Evolutionary conservation across 2,113 vertebrate species (phyloP), one percentile per base, ranked within the genome.

Genomic region (Synchiropus splendidus): DNA sequence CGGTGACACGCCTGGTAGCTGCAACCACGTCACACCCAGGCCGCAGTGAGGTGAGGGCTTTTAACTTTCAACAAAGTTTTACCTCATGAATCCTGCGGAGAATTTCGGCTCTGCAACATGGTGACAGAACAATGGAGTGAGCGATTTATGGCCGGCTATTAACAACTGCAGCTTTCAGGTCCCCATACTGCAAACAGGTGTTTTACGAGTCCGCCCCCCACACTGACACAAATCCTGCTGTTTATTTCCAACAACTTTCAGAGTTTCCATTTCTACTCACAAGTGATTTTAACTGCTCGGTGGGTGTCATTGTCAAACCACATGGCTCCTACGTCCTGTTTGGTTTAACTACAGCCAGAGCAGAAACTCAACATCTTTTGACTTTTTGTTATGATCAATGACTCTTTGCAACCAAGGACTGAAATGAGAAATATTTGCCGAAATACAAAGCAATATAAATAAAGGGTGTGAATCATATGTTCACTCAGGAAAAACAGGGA

Each of bases 61-160:
- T n/a, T 49, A 43, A 45, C 18, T 58, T 63, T 63, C 58, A 60
- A 43, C 54, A 55, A 51, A 70, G 59, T 77, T 73, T 67, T 57
- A 47, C 44, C 59, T 61, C 55, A 44, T 65, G 56, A 70, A 63
- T 61, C 55, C 65, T 27, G 9, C 51, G 35, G 51, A 77, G 70
- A 79, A 76, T 79, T 64, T 56, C 58, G 51, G 51, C 45, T 55
- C 67, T 67, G 51, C 54, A 49, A 80, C 59, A 70, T 80, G 72
- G 67, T 80, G 83, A 80, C 79, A 84, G 78, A 70, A 77, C 74
- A 85, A 83, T 69, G 59, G 70, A 60, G 60, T 76, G 70, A 85
- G 64, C 69, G 70, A 85, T 85, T 83, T 84, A 84, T 71, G 72
- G 55, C 61, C 16, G 41, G 66, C 73, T 61, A 76, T 84, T 78